Base-by-base conservation (phyloP, 2,888 invertebrate species). In the Alcis repandata region DNA sequence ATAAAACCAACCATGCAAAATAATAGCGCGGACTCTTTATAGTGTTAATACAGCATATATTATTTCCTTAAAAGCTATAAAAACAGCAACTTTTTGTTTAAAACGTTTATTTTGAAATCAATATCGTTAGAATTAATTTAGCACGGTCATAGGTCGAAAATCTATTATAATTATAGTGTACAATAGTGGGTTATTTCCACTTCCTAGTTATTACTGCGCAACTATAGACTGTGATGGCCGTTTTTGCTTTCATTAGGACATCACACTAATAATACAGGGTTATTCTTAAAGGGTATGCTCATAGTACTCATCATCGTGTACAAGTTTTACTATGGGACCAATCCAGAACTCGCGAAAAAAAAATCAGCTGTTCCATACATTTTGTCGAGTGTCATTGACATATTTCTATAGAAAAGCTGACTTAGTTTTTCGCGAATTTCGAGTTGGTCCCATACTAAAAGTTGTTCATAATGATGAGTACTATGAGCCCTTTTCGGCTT, bases 91-190 rank as follows among this genome's bases (percentile, higher is more conserved):
- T 59, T 51, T 51, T 59, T 59, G 33, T 59, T 11, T 19, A 45
- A 56, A 56, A 56, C 33, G 56, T 56, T 45, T 45, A 56, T 46
- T 56, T 56, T 19, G 56, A 56, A 20, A 56, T 20, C 56, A 45
- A 56, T 56, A 56, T 56, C 10, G 56, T 56, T 56, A 20, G 49
- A 51, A 43, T 36, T 59, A 59, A 59, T 59, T 59, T 41, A 51
- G 41, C 59, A 43, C 20, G 59, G 51, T 43, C 43, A 51, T 51
- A 59, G 59, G 59, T 59, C 59, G 43, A 49, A 43, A n/a, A 51
- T 15, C 27, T 40, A 27, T 49, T 51, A 43, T 59, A 59, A 49
- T 59, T 59, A 49, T 59, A 51, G 59, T 19, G 59, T 59, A 19
- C 11, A 33, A 19, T 10, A 33, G 33, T 10, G 32, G 41, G 33